phyloP scores from a whole-genome alignment of 1,140 invertebrate species.

The Drosophila teissieri region DNA sequence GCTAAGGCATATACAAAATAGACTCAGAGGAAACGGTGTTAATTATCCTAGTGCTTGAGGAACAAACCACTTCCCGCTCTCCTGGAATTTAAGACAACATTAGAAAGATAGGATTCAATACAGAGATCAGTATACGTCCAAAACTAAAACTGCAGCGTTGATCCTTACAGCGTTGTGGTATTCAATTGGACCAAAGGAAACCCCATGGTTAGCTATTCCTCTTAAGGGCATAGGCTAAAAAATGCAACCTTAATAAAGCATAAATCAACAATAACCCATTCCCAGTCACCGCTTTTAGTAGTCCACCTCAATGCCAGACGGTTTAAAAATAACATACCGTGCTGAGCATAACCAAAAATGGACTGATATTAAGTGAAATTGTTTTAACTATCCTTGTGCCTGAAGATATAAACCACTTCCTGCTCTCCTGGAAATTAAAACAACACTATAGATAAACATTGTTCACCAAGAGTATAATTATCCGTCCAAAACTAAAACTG shows the following conservation, averaged over 20 bases:
- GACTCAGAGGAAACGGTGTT: slow-evolving; percentile 26
- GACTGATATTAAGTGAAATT: slow-evolving; percentile 16
- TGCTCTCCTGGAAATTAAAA: slow-evolving; percentile 43
- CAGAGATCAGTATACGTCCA: slow-evolving; percentile 29
- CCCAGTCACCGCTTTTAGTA: background rate
- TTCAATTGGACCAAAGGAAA: slow-evolving; percentile 56
- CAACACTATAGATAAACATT: background rate
- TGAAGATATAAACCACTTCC: slow-evolving; percentile 24
- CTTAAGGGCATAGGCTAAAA: slow-evolving; percentile 69
- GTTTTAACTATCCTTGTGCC: slow-evolving; percentile 39
- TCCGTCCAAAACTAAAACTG: slow-evolving; percentile 62
- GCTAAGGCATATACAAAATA: background rate
- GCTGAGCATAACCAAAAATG: slow-evolving; percentile 15
- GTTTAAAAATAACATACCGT: background rate
- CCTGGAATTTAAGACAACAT: slow-evolving; percentile 51
- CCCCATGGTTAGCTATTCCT: slow-evolving; percentile 61
- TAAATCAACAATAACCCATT: slow-evolving; percentile 15
- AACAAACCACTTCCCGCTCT: slow-evolving; percentile 26
- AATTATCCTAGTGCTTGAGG: slow-evolving; percentile 52
- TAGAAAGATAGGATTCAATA: background rate
- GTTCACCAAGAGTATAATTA: background rate
- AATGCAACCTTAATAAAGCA: slow-evolving; percentile 71
- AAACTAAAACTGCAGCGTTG: slow-evolving; percentile 59
- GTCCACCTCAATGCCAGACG: slow-evolving; percentile 21
- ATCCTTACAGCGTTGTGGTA: slow-evolving; percentile 37